A percentile compares a stretch with the other conserved stretches of the same genome.
phyloP scores from a whole-genome alignment of 2,797 vertebrate species.

The Clarias platycephalus region DNA sequence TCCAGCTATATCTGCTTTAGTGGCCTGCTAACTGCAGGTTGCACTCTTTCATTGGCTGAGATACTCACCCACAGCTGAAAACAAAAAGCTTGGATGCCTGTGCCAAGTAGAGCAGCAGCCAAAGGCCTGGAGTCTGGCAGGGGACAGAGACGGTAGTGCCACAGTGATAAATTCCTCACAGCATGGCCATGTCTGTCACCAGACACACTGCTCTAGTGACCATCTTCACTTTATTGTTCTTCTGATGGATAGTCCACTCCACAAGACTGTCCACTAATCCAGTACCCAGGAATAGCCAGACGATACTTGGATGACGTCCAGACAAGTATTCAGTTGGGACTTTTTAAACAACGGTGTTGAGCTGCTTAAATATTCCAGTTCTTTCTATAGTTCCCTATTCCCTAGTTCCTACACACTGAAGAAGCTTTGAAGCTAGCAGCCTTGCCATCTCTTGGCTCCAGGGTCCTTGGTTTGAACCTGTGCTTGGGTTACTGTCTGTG shows the following conservation, averaged over 20 bases:
- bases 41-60: slow-evolving; percentile 41
- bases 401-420: no score
- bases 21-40: slow-evolving; percentile 45
- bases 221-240: slow-evolving; percentile 51
- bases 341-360: not conserved
- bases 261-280: not conserved
- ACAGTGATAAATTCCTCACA: slow-evolving; percentile 60
- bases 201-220: slow-evolving; percentile 55
- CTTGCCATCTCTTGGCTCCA: not conserved
- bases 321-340: not conserved
- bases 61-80: slow-evolving; percentile 47
- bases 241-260: slow-evolving; percentile 17
- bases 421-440: not conserved
- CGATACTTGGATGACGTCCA: not conserved
- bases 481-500: not conserved
- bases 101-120: slow-evolving; percentile 62
- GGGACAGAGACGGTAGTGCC: slow-evolving; percentile 49
- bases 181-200: slow-evolving; percentile 57
- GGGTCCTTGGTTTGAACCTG: not conserved
- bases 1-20: slow-evolving; percentile 19
- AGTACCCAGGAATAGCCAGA: not conserved
- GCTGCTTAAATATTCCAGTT: not conserved
- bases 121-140: slow-evolving; percentile 58
- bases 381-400: not conserved
- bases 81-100: slow-evolving; percentile 47